phyloP scores from a whole-genome alignment of 2,888 invertebrate species.

The Papilio gigon region DNA sequence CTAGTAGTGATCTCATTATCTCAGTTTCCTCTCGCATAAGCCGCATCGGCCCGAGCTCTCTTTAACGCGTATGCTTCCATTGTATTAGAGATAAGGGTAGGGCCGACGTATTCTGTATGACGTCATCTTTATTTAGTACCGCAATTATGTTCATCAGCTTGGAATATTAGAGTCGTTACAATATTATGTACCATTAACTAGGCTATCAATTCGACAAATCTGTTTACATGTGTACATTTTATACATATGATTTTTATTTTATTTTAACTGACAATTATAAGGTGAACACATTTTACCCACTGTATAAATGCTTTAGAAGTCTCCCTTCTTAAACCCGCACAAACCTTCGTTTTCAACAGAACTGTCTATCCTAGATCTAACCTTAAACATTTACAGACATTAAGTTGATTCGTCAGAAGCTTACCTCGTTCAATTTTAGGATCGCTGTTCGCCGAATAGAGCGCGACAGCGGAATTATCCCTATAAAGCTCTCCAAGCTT shows the following conservation, averaged over 20 bases:
- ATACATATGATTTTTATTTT: too few relatives aligned
- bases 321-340: too few relatives aligned
- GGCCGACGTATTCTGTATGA: constrained; percentile 8
- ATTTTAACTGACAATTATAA: too few relatives aligned
- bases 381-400: too few relatives aligned
- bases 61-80: constrained; percentile 25
- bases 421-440: constrained; percentile 88
- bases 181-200: neutral
- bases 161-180: neutral
- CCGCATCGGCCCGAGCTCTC: constrained; percentile 20
- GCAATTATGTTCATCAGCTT: constrained; percentile 9
- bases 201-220: neutral
- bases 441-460: constrained; percentile 85
- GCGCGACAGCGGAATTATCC: constrained; percentile 83
- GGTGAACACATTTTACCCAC: too few relatives aligned
- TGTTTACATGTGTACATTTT: too few relatives aligned
- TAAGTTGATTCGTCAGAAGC: constrained; percentile 34
- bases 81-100: constrained; percentile 22
- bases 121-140: constrained; percentile 2
- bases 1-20: constrained; percentile 48
- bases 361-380: too few relatives aligned
- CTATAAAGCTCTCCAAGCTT: constrained; percentile 84
- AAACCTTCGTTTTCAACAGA: too few relatives aligned
- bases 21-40: constrained; percentile 43
- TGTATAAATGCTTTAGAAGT: too few relatives aligned